Base-by-base conservation (phyloP, 2,888 invertebrate genomes). In the Rhogogaster chlorosoma region DNA sequence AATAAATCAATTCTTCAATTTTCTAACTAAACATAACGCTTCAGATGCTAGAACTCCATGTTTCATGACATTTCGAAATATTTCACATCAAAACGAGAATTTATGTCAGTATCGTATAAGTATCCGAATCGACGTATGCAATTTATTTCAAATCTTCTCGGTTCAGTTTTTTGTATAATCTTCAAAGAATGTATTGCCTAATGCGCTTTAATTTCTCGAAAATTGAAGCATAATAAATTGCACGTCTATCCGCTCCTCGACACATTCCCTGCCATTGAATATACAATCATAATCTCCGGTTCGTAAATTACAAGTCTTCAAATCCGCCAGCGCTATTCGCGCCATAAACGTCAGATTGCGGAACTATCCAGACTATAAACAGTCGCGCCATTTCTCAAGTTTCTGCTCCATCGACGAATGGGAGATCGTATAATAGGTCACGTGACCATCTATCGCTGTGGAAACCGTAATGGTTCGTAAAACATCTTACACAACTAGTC, bases 371-470 rank as follows among this genome's bases (percentile, higher is more conserved):
- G 0, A 22, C n/a, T 7, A 38, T 22, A 73, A 38, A 73, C n/a
- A 73, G 67, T 42, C 71, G 71, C 71, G 71, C 71, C 71, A 73
- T 73, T 73, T 38, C 22, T 12, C n/a, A 10, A 15, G 5, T 42
- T 38, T 73, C 71, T 73, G 71, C 71, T 42, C 10, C 2, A 26
- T 26, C 22, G 22, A 26, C 71, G 22, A 73, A 73, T 73, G 18
- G 42, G 29, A 73, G 36, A n/a, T 6, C 15, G 9, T 15, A 18
- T 1, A n/a, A 7, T 3, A n/a, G 0, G 67, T 73, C 71, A 73
- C 71, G 71, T 73, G 71, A 73, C 71, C 22, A 3, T 73, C 26
- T 22, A 73, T 38, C 38, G 38, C 71, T n/a, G 38, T 42, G 71
- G 38, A 42, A 73, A 73, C 71, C 71, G 71, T n/a, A 42, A 73